Evolutionary conservation across 2,888 invertebrate species (phyloP), one percentile per base, ranked within the genome.

Genomic region (Drosophila sordidula): DNA sequence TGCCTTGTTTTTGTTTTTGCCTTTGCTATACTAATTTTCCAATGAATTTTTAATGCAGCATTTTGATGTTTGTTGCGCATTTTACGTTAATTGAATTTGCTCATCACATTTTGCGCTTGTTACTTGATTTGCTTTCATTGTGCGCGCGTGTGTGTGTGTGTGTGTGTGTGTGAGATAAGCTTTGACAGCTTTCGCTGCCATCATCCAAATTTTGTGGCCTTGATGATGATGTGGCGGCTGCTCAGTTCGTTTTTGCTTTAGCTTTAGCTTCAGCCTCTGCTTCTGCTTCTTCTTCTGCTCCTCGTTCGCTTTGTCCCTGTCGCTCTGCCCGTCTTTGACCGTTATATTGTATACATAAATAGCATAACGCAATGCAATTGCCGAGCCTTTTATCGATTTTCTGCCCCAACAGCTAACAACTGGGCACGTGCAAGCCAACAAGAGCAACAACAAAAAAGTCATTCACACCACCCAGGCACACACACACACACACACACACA

Each of bases 301-400:
- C 12, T 6, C 26, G 11, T 51, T 3, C 9, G 9, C 29, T 29
- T 36, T 22, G 5, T 44, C 69, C 42, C 34, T 54, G 11, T 54
- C 54, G 44, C 44, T 12, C 54, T 36, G 34, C 12, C 25, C 47
- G 50, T 34, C 41, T 75, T 65, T 75, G 75, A 58, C 58, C 74
- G 72, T 66, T 29, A 29, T 29, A 29, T 29, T 29, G 29, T 29
- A 3, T 29, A 29, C 9, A 34, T 34, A 12, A 12, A 3, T n/a
- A 39, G 42, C 51, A 64, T 51, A 75, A 62, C 70, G 72, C 65
- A 80, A 59, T 76, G 72, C 81, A 79, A 67, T 69, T 70, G 81
- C 65, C 82, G 87, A 78, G 84, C 87, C 87, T 78, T 83, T 83
- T 83, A 83, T 83, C 59, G 68, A 66, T 64, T 76, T 80, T 70